A percentile compares a stretch with the other conserved stretches of the same genome.
Conservation (phyloP, 2,113 vertebrate genomes). For the Gobio gobio region DNA sequence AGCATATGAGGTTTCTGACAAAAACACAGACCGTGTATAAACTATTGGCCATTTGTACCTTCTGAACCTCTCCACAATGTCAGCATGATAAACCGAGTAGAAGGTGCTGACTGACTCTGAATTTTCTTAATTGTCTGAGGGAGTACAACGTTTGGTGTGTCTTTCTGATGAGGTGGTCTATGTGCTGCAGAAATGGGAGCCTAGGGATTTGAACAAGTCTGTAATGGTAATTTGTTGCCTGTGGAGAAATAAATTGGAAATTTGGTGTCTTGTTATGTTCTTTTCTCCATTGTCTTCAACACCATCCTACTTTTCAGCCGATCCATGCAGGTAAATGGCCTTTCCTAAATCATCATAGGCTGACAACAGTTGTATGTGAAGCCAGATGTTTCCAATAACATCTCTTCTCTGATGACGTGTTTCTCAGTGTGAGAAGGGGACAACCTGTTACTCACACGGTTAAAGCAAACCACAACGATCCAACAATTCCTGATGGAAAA, state of each 20-base stretch:
- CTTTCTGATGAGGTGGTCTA: slow-evolving; percentile 21
- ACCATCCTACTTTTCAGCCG: background rate
- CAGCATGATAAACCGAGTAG: background rate
- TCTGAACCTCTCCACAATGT: background rate
- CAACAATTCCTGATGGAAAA: no score
- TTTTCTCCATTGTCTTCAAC: background rate
- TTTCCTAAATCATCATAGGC: background rate
- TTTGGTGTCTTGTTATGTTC: background rate
- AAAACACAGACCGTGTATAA: background rate
- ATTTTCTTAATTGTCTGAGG: background rate
- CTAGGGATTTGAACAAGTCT: slow-evolving; percentile 7
- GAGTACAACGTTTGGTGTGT: background rate
- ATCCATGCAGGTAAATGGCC: background rate
- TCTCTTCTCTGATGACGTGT: no score
- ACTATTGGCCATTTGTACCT: background rate
- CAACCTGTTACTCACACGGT: no score
- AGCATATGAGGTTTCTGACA: background rate
- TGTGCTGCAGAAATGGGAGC: background rate
- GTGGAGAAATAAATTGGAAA: slow-evolving; percentile 17
- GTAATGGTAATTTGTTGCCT: background rate
- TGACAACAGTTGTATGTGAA: background rate
- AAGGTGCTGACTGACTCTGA: background rate
- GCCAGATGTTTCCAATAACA: background rate
- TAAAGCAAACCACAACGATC: no score
- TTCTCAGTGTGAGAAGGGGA: no score